A percentile compares a stretch with the other conserved stretches of the same genome.
Evolutionary conservation across 2,113 vertebrate genomes (phyloP).

Genomic region (Laticauda laticaudata): DNA sequence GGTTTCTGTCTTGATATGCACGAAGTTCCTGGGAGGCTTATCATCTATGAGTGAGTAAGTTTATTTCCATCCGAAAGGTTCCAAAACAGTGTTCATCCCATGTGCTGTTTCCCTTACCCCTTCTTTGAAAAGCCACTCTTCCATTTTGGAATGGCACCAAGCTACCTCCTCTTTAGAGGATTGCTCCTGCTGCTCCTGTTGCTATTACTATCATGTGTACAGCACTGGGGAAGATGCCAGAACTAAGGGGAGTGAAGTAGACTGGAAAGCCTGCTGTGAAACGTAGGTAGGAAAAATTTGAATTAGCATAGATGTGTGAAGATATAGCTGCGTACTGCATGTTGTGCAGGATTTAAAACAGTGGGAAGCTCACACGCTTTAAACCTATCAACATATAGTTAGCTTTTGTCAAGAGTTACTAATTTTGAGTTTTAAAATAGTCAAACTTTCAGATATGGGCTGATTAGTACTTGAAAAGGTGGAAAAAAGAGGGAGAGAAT

Average conservation of each 20-base stretch:
- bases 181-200: neutral
- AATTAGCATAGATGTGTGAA: constrained; percentile 18
- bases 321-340: neutral
- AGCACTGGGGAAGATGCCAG: constrained; percentile 9
- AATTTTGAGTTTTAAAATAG: constrained; percentile 24
- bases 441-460: neutral
- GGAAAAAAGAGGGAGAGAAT: neutral
- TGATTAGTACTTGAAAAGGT: neutral
- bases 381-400: constrained; percentile 12
- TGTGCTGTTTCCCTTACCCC: neutral
- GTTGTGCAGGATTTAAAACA: constrained; percentile 16
- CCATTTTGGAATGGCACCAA: constrained; percentile 17
- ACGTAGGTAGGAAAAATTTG: constrained; percentile 22
- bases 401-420: constrained; percentile 14
- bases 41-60: constrained; percentile 14
- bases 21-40: constrained; percentile 2
- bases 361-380: constrained; percentile 1
- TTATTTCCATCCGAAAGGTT: constrained; percentile 15
- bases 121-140: neutral
- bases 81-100: neutral
- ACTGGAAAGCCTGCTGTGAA: constrained; percentile 13
- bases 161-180: neutral
- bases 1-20: constrained; percentile 16
- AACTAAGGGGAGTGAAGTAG: constrained; percentile 11
- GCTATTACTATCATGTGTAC: neutral